phyloP scores from a whole-genome alignment of 2,113 vertebrate species.

The Sminthopsis crassicaudata region DNA sequence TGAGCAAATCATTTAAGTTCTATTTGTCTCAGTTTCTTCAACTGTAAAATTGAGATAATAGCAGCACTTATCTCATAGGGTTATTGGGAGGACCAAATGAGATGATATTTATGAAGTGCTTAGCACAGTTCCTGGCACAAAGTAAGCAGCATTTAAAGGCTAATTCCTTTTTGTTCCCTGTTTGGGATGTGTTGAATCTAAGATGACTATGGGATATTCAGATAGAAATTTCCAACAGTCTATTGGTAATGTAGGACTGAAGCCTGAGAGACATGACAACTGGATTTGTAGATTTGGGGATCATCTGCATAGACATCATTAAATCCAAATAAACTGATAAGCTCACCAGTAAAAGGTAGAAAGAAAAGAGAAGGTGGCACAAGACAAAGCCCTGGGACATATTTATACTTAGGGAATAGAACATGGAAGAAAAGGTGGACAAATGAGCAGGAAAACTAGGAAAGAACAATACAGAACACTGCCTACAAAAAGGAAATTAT shows the following conservation, averaged over 20 bases:
- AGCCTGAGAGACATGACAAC: neutral
- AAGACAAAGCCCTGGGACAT: neutral
- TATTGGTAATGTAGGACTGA: neutral
- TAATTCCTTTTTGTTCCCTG: neutral
- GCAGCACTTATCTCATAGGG: neutral
- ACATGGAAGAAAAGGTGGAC: neutral
- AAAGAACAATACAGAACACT: neutral
- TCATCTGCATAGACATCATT: no score
- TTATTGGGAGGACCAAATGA: neutral
- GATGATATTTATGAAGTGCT: neutral
- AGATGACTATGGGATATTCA: neutral
- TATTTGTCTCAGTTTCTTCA: neutral
- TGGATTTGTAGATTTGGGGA: neutral
- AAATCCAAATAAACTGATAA: neutral
- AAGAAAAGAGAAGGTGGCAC: neutral
- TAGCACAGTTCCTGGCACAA: neutral
- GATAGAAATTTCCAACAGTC: neutral
- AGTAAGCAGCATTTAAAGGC: neutral
- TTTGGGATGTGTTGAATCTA: neutral
- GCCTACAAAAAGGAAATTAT: neutral
- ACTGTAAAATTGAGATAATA: neutral
- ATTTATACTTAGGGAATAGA: neutral
- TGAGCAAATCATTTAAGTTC: neutral
- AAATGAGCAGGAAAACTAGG: neutral
- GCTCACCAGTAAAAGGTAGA: neutral